A percentile compares a stretch with the other conserved stretches of the same genome.
These are phyloP conservation scores for Porites lobata DNA, from an alignment of 92 coral and sea anemone genomes.

Conservation along the genomic window DNA sequence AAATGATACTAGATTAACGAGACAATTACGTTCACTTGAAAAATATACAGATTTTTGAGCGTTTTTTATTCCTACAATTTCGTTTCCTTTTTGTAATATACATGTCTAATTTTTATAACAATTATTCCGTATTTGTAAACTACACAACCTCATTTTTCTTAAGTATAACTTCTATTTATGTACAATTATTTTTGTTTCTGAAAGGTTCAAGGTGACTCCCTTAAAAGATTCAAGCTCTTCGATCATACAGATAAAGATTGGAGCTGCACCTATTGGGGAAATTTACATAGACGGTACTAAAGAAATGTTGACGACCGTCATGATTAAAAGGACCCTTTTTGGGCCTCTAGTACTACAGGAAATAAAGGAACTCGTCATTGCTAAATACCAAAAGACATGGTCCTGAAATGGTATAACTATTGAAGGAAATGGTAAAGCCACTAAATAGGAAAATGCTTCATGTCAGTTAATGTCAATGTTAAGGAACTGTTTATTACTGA, in stretches of 20 bases:
- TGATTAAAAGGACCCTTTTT: neutral
- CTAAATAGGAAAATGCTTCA: too few relatives aligned
- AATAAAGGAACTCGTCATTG: neutral
- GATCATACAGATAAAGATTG: neutral
- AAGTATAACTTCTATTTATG: constrained; percentile 1
- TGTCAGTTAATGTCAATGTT: too few relatives aligned
- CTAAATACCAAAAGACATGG: neutral
- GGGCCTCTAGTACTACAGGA: neutral
- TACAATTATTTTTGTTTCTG: neutral
- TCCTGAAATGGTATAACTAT: constrained; percentile 1
- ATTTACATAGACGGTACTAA: neutral
- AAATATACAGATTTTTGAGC: too few relatives aligned
- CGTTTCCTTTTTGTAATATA: neutral
- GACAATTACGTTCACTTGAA: too few relatives aligned
- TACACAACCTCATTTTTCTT: neutral
- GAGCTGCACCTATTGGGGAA: neutral
- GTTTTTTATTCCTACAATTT: neutral
- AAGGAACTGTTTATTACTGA: too few relatives aligned
- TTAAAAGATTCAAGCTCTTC: neutral
- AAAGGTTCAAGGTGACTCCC: neutral
- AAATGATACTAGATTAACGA: neutral
- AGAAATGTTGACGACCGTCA: constrained; percentile 1
- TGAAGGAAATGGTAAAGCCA: too few relatives aligned
- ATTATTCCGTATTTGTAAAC: too few relatives aligned
- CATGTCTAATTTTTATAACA: neutral